Conservation (phyloP, 2,888 invertebrate genomes). For the Pherbina coryleti region DNA sequence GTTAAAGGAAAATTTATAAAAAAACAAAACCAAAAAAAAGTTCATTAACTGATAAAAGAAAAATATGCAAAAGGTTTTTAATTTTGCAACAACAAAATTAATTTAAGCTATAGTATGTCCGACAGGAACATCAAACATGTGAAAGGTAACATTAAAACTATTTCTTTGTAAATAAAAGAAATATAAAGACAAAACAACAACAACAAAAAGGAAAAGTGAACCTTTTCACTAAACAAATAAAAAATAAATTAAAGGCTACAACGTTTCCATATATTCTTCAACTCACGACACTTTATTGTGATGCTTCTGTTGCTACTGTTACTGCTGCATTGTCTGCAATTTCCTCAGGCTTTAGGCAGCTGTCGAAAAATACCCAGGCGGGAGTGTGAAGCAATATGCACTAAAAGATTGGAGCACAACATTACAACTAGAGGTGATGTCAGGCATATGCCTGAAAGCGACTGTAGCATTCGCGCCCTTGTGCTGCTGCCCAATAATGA, state of each 20-base stretch:
- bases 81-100: too few relatives aligned
- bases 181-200: background rate
- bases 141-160: too few relatives aligned
- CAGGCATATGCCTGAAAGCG: slow-evolving; percentile 34
- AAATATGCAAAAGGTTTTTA: too few relatives aligned
- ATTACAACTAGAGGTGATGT: background rate
- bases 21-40: too few relatives aligned
- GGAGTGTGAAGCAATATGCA: slow-evolving; percentile 63
- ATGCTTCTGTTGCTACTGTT: slow-evolving; percentile 3
- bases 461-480: slow-evolving; percentile 76
- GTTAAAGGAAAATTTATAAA: too few relatives aligned
- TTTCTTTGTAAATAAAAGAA: too few relatives aligned
- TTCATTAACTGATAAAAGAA: too few relatives aligned
- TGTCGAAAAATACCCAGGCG: slow-evolving; percentile 62
- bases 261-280: background rate
- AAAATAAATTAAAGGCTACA: background rate
- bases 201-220: background rate
- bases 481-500: slow-evolving; percentile 76
- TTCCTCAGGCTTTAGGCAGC: slow-evolving; percentile 2
- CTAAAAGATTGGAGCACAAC: slow-evolving; percentile 34
- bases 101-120: too few relatives aligned
- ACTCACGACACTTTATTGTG: background rate
- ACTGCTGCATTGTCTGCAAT: background rate
- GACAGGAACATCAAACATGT: too few relatives aligned
- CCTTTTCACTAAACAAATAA: too few relatives aligned